Evolutionary conservation across 2,888 invertebrate genomes (phyloP), one percentile per base, ranked within the genome.

Genomic region (Heliconius sara): DNA sequence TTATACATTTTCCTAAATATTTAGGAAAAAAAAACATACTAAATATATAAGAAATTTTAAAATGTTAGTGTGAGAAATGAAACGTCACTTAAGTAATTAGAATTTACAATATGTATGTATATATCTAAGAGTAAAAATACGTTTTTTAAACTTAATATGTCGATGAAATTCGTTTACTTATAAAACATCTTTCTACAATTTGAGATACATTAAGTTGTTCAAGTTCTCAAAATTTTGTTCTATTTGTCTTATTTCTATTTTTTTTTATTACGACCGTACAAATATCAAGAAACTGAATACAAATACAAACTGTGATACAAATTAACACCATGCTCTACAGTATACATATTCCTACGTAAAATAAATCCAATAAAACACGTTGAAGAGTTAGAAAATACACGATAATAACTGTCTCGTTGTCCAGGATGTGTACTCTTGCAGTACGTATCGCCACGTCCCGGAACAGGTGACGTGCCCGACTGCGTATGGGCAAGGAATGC

Each of bases 401-500:
- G 88, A 89, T 88, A 89, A 90, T 89, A 89, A 89, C 91, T 87
- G 91, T 89, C 86, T 84, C 85, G 89, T 86, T 88, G 89, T 90
- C 88, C 90, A 87, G 92, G 87, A 92, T 92, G 93, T 92, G 91
- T 91, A 87, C 89, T 89, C 87, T 84, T 84, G 84, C 84, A 85
- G n/a, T 87, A 84, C 83, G 89, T 89, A 90, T 89, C 88, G 89
- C 88, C 88, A 87, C 88, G 89, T 92, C 93, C 93, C 90, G 92
- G 93, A 93, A 91, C 91, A 91, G 92, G 90, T 93, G 92, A 89
- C 85, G 87, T 86, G 84, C 85, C 84, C 84, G 84, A 84, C 92
- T 90, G 86, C 87, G 88, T 92, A 94, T 90, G 94, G 95, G 90
- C 93, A 94, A 92, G 88, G 94, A 93, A 94, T 94, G 92, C 90